These are phyloP conservation scores for Xenopus laevis DNA, from an alignment of 2,113 vertebrate species.

Conservation along the genomic window DNA sequence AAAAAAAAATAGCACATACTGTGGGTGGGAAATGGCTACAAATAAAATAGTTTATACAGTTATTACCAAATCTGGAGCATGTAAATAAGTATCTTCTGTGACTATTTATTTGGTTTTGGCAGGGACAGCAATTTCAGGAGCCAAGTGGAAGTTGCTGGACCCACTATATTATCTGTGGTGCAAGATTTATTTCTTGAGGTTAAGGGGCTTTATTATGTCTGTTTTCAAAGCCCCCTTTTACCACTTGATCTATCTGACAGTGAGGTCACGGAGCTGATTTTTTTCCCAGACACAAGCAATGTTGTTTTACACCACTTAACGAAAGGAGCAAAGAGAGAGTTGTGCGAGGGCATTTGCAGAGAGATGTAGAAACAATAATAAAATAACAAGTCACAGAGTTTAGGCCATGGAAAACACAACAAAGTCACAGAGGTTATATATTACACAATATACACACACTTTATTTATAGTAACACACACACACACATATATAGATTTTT, in stretches of 20 bases:
- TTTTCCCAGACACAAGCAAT: not conserved
- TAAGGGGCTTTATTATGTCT: slow-evolving; percentile 31
- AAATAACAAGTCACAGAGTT: not conserved
- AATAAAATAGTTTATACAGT: no score
- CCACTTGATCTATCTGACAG: slow-evolving; percentile 17
- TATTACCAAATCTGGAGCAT: no score
- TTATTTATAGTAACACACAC: no score
- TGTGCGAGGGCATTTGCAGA: slow-evolving; percentile 1
- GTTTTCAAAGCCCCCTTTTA: slow-evolving; percentile 14
- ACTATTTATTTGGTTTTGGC: slow-evolving; percentile 28
- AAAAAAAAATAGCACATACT: no score
- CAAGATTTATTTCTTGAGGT: slow-evolving; percentile 38
- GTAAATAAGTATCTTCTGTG: slow-evolving; percentile 14
- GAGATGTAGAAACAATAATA: slow-evolving; percentile 2
- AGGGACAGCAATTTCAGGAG: slow-evolving; percentile 31
- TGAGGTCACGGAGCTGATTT: slow-evolving; percentile 9
- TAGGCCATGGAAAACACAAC: no score
- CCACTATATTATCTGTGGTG: slow-evolving; percentile 24
- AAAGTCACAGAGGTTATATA: no score
- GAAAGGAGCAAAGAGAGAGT: not conserved
- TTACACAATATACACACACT: no score
- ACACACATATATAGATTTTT: no score
- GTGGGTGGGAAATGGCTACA: no score
- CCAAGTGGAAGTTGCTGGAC: slow-evolving; percentile 36
- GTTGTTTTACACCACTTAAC: not conserved